Evolutionary conservation across 2,113 vertebrate species (phyloP).

Genomic region (Stomatorhinus ivindoensis): DNA sequence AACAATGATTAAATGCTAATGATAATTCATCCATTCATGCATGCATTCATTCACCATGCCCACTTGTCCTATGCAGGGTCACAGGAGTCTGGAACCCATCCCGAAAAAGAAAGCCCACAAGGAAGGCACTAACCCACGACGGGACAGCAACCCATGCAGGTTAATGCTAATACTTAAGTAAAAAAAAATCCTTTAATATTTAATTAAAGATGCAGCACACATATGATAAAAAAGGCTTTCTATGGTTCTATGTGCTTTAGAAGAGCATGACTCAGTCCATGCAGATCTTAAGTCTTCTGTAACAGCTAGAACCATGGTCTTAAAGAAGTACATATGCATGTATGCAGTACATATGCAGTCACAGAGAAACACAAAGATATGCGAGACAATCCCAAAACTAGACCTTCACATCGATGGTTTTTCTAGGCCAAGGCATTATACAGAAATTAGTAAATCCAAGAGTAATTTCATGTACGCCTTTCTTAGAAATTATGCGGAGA

Average conservation of each 20-base stretch:
- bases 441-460: neutral
- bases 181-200: neutral
- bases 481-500: neutral
- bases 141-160: neutral
- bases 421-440: neutral
- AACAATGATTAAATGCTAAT: neutral
- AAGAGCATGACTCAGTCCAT: neutral
- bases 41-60: neutral
- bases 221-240: neutral
- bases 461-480: neutral
- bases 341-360: no score
- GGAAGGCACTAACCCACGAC: neutral
- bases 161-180: neutral
- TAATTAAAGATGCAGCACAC: neutral
- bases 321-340: neutral
- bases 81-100: neutral
- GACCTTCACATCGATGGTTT: neutral
- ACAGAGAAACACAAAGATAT: neutral
- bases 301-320: neutral
- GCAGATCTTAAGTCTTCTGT: neutral
- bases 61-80: neutral
- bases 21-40: neutral
- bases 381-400: neutral
- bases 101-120: neutral
- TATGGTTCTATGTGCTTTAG: neutral